Base-by-base conservation (phyloP, 2,888 invertebrate genomes). In the Petrolisthes cinctipes region DNA sequence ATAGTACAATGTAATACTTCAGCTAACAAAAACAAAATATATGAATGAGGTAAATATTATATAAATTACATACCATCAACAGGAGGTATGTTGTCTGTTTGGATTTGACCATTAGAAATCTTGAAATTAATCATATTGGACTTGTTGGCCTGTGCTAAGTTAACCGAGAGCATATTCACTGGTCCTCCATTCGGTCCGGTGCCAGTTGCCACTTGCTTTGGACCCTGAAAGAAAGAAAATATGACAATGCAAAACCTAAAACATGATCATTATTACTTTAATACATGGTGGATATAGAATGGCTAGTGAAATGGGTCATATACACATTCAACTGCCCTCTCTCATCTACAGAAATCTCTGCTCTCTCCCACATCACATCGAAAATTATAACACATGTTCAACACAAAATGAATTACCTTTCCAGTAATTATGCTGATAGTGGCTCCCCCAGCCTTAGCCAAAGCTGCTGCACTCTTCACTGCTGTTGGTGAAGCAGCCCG, bases 91-190 rank as follows among this genome's bases (percentile, higher is more conserved):
- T 82, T 84, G 71, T 83, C 84, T 23, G 89, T 54, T 57, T 89
- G 89, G 57, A 89, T 89, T 51, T 89, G 89, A 14, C 89, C 89
- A 82, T 89, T 89, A 7, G 89, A 83, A 5, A 89, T 89, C 84
- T 89, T 89, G 57, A 89, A 89, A 68, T 89, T 89, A 54, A 89
- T 86, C 89, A 89, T 89, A 53, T 89, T 89, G 51, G 89, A 82
- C 81, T 89, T 89, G 84, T 57, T 88, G 85, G 20, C 82, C 88
- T 11, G 51, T 5, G n/a, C 20, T 23, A 88, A 37, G 20, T 85
- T 88, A n/a, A 85, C 82, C 9, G 88, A 85, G 37, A 88, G 57
- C 85, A 88, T 85, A 71, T 88, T 88, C 6, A 88, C 76, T 7
- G 88, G 82, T 20, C 66, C 85, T 37, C 68, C 51, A 17, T 20